phyloP scores from a whole-genome alignment of 2,888 invertebrate species.

The Synanthedon andrenaeformis region DNA sequence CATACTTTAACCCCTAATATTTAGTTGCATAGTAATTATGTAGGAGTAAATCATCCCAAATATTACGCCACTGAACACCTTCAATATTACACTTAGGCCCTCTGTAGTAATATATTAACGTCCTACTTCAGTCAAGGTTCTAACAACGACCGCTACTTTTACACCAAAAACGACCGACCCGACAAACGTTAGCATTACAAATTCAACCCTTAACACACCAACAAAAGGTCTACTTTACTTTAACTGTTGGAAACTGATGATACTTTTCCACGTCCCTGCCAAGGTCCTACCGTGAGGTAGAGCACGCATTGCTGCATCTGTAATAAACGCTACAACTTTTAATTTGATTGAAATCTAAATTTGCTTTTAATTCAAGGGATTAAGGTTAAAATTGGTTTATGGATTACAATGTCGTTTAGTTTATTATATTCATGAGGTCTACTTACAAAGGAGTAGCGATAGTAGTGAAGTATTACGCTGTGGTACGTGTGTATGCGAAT shows the following conservation, averaged over 20 bases:
- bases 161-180: constrained; percentile 20
- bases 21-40: too few relatives aligned
- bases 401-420: neutral
- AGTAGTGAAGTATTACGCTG: constrained; percentile 40
- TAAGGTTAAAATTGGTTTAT: constrained; percentile 6
- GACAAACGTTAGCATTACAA: constrained; percentile 3
- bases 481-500: constrained; percentile 47
- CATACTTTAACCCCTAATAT: too few relatives aligned
- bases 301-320: constrained; percentile 36
- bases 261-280: constrained; percentile 50
- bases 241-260: constrained; percentile 28
- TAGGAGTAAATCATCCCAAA: constrained; percentile 17
- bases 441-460: constrained; percentile 40
- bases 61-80: constrained; percentile 46
- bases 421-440: constrained; percentile 5
- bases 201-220: constrained; percentile 5
- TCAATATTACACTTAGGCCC: constrained; percentile 57
- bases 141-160: constrained; percentile 30
- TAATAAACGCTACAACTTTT: constrained; percentile 25
- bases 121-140: constrained; percentile 65
- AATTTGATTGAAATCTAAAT: constrained; percentile 8
- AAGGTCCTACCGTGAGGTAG: constrained; percentile 50
- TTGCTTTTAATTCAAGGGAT: constrained; percentile 9
- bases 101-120: constrained; percentile 57
- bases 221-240: constrained; percentile 11